Evolutionary conservation across 1,140 invertebrate species (phyloP).

Genomic region (Bombus sibiricus): DNA sequence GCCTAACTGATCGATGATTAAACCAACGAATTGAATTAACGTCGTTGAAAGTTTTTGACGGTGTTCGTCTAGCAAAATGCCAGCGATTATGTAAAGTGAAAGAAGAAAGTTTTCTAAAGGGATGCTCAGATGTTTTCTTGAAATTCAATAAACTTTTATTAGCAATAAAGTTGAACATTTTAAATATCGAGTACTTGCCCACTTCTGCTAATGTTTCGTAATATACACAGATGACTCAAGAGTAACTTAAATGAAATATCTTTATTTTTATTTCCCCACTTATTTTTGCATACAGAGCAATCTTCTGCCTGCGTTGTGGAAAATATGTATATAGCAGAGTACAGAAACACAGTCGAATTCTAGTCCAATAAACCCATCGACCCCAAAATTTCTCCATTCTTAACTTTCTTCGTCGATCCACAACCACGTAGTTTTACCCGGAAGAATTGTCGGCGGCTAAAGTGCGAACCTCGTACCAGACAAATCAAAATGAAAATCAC

Average conservation of each 20-base stretch:
- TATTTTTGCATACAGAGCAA: not conserved
- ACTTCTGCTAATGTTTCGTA: not conserved
- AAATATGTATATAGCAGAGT: not conserved
- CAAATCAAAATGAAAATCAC: not conserved
- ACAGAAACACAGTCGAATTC: not conserved
- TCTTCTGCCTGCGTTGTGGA: accelerated
- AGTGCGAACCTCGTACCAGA: not conserved
- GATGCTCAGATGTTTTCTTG: not conserved
- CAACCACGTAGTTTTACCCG: not conserved
- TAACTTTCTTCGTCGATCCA: not conserved
- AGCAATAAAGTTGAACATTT: not conserved
- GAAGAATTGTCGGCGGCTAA: not conserved
- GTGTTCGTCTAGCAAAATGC: not conserved
- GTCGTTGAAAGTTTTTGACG: not conserved
- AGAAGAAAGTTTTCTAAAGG: not conserved
- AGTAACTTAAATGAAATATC: not conserved
- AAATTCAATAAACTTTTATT: not conserved
- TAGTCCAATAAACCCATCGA: not conserved
- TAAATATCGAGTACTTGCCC: no score
- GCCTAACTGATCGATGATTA: not conserved
- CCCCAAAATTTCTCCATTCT: conserved; percentile 4
- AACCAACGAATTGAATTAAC: not conserved
- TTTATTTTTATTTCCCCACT: not conserved
- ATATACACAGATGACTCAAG: no score
- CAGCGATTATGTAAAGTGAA: not conserved